These are phyloP conservation scores for Pseudorhombus dupliciocellatus DNA, from an alignment of 2,113 vertebrate genomes.

Conservation along the genomic window DNA sequence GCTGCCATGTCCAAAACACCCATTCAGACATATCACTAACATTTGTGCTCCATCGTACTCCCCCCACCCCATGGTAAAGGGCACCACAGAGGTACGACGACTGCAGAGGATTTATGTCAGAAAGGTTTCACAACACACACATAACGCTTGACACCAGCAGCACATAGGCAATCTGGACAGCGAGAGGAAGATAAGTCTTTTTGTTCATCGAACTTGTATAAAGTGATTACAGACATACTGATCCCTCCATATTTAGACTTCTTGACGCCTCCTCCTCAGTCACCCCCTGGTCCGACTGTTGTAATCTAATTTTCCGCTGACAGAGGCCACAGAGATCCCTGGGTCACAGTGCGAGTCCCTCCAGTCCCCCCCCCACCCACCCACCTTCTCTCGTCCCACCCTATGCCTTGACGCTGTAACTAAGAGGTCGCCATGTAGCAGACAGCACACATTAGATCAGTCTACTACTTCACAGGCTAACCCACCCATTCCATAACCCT, in stretches of 20 bases:
- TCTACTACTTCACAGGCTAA: constrained; percentile 67
- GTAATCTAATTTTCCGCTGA: constrained; percentile 85
- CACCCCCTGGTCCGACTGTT: constrained; percentile 75
- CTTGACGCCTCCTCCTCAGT: constrained; percentile 80
- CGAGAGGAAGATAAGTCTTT: constrained; percentile 76
- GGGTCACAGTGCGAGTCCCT: constrained; percentile 75
- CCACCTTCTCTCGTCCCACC: constrained; percentile 31
- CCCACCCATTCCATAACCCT: constrained; percentile 51
- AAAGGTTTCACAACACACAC: constrained; percentile 20
- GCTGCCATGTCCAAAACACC: constrained; percentile 43
- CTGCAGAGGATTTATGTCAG: constrained; percentile 35
- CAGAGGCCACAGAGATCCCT: constrained; percentile 81
- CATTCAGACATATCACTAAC: constrained; percentile 44
- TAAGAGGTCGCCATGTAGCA: constrained; percentile 80
- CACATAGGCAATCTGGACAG: constrained; percentile 67
- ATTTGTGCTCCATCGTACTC: constrained; percentile 37
- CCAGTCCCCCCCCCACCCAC: constrained; percentile 46
- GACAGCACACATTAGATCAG: constrained; percentile 83
- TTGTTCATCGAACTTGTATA: constrained; percentile 81
- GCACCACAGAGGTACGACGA: constrained; percentile 35
- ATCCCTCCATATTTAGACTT: constrained; percentile 83
- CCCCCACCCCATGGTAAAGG: constrained; percentile 2
- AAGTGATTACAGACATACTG: constrained; percentile 83
- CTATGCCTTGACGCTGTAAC: constrained; percentile 63
- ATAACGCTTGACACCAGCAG: constrained; percentile 53